phyloP scores from a whole-genome alignment of 1,140 invertebrate genomes.

The Temnothorax curvispinosus region DNA sequence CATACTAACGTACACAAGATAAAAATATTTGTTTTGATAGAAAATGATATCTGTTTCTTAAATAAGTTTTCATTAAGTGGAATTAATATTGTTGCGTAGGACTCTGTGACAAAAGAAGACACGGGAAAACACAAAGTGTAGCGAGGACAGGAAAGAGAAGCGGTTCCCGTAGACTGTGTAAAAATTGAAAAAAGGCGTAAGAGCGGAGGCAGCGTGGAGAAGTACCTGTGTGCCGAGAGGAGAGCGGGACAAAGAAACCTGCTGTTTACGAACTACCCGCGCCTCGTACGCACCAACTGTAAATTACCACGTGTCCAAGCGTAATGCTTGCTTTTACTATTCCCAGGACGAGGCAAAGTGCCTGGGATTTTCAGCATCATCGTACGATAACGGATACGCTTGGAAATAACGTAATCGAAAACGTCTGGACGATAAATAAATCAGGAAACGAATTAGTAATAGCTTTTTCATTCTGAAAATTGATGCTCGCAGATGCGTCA shows the following conservation, averaged over 20 bases:
- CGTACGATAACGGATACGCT: neutral
- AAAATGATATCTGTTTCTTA: neutral
- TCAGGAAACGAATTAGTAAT: constrained; percentile 1
- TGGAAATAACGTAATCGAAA: neutral
- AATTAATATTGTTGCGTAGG: neutral
- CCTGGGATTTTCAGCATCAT: neutral
- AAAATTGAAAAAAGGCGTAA: constrained; percentile 60
- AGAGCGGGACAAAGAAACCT: constrained; percentile 71
- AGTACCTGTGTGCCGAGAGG: constrained; percentile 46
- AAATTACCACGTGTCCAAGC: constrained; percentile 77
- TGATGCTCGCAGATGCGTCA: too few species aligned
- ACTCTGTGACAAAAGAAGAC: neutral
- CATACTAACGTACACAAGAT: neutral
- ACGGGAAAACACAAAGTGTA: neutral
- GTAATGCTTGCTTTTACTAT: constrained; percentile 74
- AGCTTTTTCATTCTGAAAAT: neutral
- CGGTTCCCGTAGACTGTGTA: constrained; percentile 34
- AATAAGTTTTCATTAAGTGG: neutral
- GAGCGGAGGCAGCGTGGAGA: constrained; percentile 59
- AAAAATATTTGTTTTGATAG: neutral
- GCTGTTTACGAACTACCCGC: constrained; percentile 72
- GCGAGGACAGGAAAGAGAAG: constrained; percentile 18
- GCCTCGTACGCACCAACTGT: constrained; percentile 71
- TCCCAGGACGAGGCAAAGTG: constrained; percentile 54
- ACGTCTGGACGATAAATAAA: neutral